Conservation (phyloP, 2,797 vertebrate species). For the Psittacula echo region DNA sequence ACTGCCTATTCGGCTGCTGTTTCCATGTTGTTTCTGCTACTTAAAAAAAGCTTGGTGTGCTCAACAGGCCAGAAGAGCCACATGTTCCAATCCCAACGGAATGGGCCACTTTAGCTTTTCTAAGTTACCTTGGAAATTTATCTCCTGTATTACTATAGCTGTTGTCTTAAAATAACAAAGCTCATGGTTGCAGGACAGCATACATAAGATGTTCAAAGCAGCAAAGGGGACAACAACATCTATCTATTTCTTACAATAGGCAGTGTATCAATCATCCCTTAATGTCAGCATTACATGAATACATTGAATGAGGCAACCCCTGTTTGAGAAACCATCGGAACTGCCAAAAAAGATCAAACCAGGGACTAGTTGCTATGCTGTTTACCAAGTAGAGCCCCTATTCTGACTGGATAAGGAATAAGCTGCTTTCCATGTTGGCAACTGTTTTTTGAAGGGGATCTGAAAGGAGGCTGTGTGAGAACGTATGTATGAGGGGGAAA, state of each 20-base stretch:
- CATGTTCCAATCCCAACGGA: rapidly evolving
- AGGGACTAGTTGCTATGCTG: neutral
- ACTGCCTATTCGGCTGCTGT: neutral
- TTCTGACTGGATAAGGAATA: neutral
- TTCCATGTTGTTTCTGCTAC: neutral
- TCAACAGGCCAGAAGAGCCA: neutral
- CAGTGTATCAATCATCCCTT: neutral
- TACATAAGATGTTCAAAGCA: neutral
- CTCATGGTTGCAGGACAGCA: neutral
- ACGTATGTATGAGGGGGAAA: rapidly evolving
- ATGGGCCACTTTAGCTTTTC: neutral
- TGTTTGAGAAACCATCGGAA: neutral
- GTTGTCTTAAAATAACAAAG: neutral
- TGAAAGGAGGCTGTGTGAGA: neutral
- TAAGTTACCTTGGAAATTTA: neutral
- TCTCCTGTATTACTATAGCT: neutral
- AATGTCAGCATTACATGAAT: neutral
- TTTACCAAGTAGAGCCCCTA: neutral
- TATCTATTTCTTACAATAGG: neutral
- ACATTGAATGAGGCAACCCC: neutral
- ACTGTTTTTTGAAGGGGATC: neutral
- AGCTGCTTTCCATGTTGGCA: neutral
- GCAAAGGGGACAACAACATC: neutral
- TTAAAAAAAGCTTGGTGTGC: neutral
- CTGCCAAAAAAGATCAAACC: neutral